Evolutionary conservation across 2,113 vertebrate genomes (phyloP).

Genomic region (Ceuthmochares aereus): DNA sequence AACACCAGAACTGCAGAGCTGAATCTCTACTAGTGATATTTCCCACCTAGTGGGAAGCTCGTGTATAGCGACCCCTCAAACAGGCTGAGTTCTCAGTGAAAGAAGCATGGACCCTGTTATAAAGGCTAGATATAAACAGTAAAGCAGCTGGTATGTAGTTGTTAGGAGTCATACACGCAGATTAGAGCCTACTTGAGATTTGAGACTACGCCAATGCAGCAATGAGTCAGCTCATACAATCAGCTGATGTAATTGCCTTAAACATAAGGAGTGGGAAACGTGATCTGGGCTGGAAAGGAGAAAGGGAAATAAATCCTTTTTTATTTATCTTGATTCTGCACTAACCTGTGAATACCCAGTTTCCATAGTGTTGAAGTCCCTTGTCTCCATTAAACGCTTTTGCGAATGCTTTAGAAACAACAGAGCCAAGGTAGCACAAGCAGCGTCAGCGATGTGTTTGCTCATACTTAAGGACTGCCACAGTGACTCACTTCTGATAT

Average conservation of each 20-base stretch:
- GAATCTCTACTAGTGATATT: background rate
- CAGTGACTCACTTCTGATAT: background rate
- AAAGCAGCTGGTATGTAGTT: background rate
- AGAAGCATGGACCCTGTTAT: background rate
- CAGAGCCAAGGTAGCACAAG: background rate
- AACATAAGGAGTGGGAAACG: background rate
- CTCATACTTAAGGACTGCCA: background rate
- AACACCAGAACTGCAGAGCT: background rate
- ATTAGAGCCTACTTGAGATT: background rate
- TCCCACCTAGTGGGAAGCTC: background rate
- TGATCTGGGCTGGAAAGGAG: background rate
- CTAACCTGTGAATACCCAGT: background rate
- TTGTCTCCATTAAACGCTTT: background rate
- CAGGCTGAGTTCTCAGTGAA: background rate
- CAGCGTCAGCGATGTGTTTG: background rate
- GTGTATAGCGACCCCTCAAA: background rate
- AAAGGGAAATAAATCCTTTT: background rate
- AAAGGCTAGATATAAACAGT: background rate
- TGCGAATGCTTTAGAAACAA: background rate
- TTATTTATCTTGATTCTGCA: background rate
- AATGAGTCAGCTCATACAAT: constrained; percentile 7
- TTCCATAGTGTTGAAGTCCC: background rate
- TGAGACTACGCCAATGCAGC: background rate
- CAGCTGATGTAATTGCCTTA: background rate
- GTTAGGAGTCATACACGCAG: background rate